Evolutionary conservation across 2,113 vertebrate species (phyloP), one percentile per base, ranked within the genome.

Genomic region (human): DNA sequence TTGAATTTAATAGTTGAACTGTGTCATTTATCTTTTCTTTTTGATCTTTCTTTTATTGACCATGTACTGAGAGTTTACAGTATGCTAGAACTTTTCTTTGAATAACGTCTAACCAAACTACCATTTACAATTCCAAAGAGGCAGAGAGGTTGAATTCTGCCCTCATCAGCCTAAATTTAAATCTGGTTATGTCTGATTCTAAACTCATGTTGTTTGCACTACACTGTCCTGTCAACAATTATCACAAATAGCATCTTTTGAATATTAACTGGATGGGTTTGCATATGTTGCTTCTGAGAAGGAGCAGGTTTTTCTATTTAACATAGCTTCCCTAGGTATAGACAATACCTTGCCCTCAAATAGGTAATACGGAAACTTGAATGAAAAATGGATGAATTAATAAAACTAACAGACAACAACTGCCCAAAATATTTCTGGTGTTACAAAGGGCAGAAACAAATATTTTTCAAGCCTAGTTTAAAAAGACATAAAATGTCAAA

Each of bases 401-500:
- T 72, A 22, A 90, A 86, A 72, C 1, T 25, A 84, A 68, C 2
- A 68, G 11, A 35, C 8, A 79, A 16, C 14, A 25, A 86, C 17
- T 59, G 35, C 7, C 17, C 85, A 12, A 95, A 91, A 25, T 85
- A 45, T 52, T 81, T 83, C 32, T 82, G 6, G 5, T 48, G 82
- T 50, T 92, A 66, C 9, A 8, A 66, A 32, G 6, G 32, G 0
- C 32, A 89, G 22, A 97, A 82, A 16, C 35, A 89, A 89, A 87
- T 61, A 59, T 79, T 90, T 70, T 57, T 55, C 83, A 89, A 50
- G 6, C 5, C 4, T 66, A 8, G 73, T 81, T 61, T 75, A 81
- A 66, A 70, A 96, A 92, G 43, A 96, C n/a, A n/a, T 45, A 86
- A 64, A 87, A 80, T 70, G 25, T 82, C 35, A 50, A 95, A 86